These are phyloP conservation scores for Xiphydria camelus DNA, from an alignment of 2,888 invertebrate genomes.

Conservation along the genomic window DNA sequence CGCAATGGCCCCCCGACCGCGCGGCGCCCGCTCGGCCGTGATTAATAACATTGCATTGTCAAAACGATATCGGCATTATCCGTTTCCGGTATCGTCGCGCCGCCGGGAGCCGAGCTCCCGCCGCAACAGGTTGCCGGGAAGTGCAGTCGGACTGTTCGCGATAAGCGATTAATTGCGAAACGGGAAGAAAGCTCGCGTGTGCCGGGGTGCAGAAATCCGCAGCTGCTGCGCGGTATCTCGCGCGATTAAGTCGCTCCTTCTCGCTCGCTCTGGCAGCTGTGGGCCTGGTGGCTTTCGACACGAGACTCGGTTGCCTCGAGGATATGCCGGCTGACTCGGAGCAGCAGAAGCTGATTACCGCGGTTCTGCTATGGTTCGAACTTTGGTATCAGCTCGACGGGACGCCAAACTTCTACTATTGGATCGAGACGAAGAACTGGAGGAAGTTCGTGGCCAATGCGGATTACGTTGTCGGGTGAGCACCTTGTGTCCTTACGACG, in stretches of 20 bases:
- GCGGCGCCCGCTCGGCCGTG: too few species aligned
- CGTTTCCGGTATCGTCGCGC: too few species aligned
- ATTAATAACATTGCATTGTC: too few species aligned
- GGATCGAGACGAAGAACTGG: conserved; percentile 45
- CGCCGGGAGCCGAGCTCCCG: too few species aligned
- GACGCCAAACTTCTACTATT: conserved; percentile 47
- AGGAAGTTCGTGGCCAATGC: conserved; percentile 47
- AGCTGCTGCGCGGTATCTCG: too few species aligned
- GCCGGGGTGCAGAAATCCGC: background rate
- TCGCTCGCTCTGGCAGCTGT: conserved; percentile 3
- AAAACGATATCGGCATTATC: too few species aligned
- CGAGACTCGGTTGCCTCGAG: conserved; percentile 53
- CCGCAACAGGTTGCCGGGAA: background rate
- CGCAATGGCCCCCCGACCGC: background rate
- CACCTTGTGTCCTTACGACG: too few species aligned
- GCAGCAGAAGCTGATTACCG: conserved; percentile 56
- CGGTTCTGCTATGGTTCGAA: conserved; percentile 38
- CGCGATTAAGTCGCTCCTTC: too few species aligned
- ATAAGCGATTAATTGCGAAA: background rate
- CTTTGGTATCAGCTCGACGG: conserved; percentile 48
- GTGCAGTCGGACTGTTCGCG: background rate
- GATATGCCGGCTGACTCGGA: conserved; percentile 46
- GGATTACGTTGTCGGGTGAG: conserved; percentile 56
- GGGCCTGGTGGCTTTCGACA: conserved; percentile 12
- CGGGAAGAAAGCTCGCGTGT: background rate